Evolutionary conservation across 2,797 vertebrate species (phyloP).

Genomic region (Caiman crocodilus): DNA sequence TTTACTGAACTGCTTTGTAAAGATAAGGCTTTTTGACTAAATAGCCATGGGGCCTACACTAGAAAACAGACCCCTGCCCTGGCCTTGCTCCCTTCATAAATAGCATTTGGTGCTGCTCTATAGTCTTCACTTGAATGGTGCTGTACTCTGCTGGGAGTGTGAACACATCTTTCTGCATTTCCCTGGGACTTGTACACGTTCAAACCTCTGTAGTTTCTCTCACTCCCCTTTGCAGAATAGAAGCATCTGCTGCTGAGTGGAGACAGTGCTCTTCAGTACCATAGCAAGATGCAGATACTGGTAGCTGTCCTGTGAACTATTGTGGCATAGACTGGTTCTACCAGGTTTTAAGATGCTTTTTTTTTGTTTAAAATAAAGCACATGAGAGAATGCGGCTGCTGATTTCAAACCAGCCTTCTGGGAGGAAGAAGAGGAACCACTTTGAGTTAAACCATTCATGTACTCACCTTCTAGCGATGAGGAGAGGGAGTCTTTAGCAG

Average conservation of each 20-base stretch:
- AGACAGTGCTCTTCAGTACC: not conserved
- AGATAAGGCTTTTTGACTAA: not conserved
- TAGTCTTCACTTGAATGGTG: not conserved
- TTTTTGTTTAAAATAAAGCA: slow-evolving; percentile 60
- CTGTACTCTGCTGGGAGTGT: slow-evolving; percentile 11
- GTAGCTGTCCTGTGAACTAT: not conserved
- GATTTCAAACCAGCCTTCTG: not conserved
- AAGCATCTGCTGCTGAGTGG: not conserved
- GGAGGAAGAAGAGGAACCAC: not conserved
- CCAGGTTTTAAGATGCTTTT: not conserved
- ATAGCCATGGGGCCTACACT: not conserved
- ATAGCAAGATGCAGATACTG: not conserved
- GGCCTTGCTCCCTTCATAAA: not conserved
- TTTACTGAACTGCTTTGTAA: not conserved
- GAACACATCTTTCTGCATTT: not conserved
- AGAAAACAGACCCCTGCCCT: not conserved
- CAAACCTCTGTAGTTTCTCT: not conserved
- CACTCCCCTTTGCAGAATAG: slow-evolving; percentile 3
- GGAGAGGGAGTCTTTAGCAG: too few relatives aligned
- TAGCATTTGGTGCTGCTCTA: slow-evolving; percentile 32
- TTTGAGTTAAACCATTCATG: not conserved
- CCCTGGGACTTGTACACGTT: not conserved
- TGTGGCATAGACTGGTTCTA: not conserved
- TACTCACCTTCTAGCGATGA: not conserved
- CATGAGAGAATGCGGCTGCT: not conserved